Evolutionary conservation across 2,888 invertebrate species (phyloP).

Genomic region (Biston betularia): DNA sequence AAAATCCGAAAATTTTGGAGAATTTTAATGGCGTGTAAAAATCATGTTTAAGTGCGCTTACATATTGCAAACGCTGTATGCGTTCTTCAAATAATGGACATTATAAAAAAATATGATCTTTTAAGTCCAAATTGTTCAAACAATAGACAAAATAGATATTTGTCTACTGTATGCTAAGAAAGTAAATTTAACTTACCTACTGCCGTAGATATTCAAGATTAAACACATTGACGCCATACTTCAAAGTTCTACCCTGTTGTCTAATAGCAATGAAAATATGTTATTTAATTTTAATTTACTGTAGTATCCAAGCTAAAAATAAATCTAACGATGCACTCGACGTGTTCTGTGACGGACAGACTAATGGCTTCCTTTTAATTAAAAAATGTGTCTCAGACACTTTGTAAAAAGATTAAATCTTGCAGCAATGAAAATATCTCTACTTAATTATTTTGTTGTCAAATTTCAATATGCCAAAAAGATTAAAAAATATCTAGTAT

Average conservation of each 20-base stretch:
- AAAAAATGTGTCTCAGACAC: conserved; percentile 33
- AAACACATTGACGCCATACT: background rate
- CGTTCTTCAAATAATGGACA: too few relatives aligned
- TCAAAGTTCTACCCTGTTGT: background rate
- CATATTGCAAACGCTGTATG: too few relatives aligned
- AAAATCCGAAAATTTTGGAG: too few relatives aligned
- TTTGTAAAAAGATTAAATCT: conserved; percentile 21
- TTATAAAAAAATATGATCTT: too few relatives aligned
- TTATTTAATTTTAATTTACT: conserved; percentile 3
- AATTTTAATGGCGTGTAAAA: too few relatives aligned
- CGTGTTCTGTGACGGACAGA: conserved; percentile 50
- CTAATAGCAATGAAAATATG: background rate
- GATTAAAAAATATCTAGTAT: background rate
- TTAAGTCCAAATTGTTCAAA: too few relatives aligned
- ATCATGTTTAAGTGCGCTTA: too few relatives aligned
- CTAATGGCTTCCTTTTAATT: conserved; percentile 54
- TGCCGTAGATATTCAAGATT: too few relatives aligned
- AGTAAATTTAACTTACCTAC: too few relatives aligned
- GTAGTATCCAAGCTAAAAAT: conserved; percentile 44
- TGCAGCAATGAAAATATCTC: background rate
- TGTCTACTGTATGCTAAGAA: too few relatives aligned
- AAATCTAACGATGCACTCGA: conserved; percentile 46
- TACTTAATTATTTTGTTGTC: background rate
- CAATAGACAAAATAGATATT: too few relatives aligned
- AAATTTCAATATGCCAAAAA: background rate